Evolutionary conservation across 2,797 vertebrate species (phyloP), one percentile per base, ranked within the genome.

Genomic region (Catostomus latipinnis): DNA sequence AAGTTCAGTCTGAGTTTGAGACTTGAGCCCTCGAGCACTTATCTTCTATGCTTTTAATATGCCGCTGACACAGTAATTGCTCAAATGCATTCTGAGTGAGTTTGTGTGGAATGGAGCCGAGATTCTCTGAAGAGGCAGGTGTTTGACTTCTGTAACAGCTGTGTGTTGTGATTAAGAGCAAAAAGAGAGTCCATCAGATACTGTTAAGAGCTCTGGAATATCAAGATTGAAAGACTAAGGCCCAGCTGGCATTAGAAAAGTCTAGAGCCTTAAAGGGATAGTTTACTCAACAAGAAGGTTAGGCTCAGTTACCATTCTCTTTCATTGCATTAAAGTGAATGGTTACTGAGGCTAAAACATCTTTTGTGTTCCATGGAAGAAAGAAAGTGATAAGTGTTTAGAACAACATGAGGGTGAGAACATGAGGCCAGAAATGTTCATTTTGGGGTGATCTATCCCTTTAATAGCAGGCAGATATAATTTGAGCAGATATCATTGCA

Each of bases 121-220:
- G 49, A 69, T 65, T 75, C 50, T 75, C 60, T 49, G 22, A 69
- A 49, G 54, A 57, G n/a, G 67, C 49, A 78, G 78, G 61, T 76
- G 81, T 83, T 87, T 65, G 53, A 62, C 81, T 86, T 81, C 77
- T 84, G 56, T 50, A 82, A 61, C 61, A 69, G 81, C 73, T 78
- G 66, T 70, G 75, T 12, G 52, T 54, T 78, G 46, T 45, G 60
- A 65, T 79, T 79, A 71, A 57, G 34, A 71, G 34, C 66, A 2
- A 5, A 22, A 43, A 62, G 45, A 18, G 48, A 48, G 62, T 46
- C 2, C 46, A 13, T 49, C 63, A 62, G 49, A 46, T 56, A 13
- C 7, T 58, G 54, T 63, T 48, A 46, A 14, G 45, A 46, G 8
- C 45, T 46, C 7, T 65, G 34, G 3, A 46, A 65, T 48, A 65